phyloP scores from a whole-genome alignment of 2,888 invertebrate genomes.

The Amiota mariae region DNA sequence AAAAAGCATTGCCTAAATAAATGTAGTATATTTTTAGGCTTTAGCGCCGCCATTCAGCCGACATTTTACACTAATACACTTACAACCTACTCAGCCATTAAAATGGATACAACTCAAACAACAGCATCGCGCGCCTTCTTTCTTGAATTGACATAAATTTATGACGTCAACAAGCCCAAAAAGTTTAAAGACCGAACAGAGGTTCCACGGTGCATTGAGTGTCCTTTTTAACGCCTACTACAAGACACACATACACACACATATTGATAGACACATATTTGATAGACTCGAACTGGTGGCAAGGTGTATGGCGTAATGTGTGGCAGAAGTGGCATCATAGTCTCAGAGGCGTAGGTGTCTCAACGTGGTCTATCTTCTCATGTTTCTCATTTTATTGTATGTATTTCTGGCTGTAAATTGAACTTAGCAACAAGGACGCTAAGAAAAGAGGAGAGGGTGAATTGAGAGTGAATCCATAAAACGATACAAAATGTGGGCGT shows the following conservation, averaged over 20 bases:
- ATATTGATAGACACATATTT: no score
- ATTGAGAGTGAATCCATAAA: no score
- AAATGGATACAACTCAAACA: no score
- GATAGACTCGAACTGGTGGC: no score
- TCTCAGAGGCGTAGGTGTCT: conserved; percentile 7
- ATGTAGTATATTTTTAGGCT: conserved; percentile 24
- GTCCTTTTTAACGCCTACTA: conserved; percentile 11
- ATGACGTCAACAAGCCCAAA: conserved; percentile 21
- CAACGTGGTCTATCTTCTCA: neutral
- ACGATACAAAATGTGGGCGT: no score
- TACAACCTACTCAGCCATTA: no score
- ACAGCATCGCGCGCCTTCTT: neutral
- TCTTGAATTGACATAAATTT: conserved; percentile 13
- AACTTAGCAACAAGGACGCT: no score
- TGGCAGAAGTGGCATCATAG: neutral
- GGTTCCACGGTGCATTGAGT: neutral
- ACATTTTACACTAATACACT: neutral
- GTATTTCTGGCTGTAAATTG: no score
- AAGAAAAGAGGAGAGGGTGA: no score
- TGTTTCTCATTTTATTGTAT: no score
- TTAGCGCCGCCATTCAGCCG: conserved; percentile 8
- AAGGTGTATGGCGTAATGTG: no score
- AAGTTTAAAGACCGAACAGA: neutral
- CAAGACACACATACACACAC: neutral
- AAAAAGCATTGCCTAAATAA: conserved; percentile 20